A percentile compares a stretch with the other conserved stretches of the same genome.
These are phyloP conservation scores for Pseudotriccus pelzelni DNA, from an alignment of 2,797 vertebrate species.

Conservation along the genomic window DNA sequence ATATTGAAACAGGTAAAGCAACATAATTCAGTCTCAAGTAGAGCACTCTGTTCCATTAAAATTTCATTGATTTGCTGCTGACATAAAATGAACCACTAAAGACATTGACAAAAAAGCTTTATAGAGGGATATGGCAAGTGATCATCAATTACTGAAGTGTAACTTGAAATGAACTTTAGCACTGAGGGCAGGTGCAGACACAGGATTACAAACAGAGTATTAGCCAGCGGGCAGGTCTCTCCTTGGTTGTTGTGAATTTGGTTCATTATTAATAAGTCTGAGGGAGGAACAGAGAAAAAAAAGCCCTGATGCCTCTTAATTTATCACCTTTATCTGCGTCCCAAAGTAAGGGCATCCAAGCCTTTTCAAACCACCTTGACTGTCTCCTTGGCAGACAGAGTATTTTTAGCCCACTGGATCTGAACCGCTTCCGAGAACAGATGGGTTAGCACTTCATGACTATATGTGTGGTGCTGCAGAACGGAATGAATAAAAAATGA, in stretches of 20 bases:
- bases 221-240: conserved; percentile 19
- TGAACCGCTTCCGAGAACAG: conserved; percentile 5
- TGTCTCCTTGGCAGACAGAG: conserved; percentile 6
- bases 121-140: conserved; percentile 43
- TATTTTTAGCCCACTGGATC: conserved; percentile 32
- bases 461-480: background rate
- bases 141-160: conserved; percentile 49
- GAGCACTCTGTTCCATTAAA: conserved; percentile 35
- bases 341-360: conserved; percentile 2
- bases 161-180: conserved; percentile 13
- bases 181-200: background rate
- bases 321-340: background rate
- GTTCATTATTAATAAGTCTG: conserved; percentile 36
- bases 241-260: background rate
- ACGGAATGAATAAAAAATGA: conserved; percentile 21
- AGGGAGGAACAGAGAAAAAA: background rate
- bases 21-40: conserved; percentile 32
- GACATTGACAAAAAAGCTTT: conserved; percentile 48
- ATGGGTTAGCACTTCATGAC: background rate
- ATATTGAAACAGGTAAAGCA: conserved; percentile 20
- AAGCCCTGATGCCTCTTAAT: background rate
- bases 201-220: background rate
- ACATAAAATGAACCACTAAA: conserved; percentile 44
- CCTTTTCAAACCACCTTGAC: conserved; percentile 5
- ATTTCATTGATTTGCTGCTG: conserved; percentile 35